Evolutionary conservation across 2,797 vertebrate species (phyloP).

Genomic region (Podarcis lilfordi): DNA sequence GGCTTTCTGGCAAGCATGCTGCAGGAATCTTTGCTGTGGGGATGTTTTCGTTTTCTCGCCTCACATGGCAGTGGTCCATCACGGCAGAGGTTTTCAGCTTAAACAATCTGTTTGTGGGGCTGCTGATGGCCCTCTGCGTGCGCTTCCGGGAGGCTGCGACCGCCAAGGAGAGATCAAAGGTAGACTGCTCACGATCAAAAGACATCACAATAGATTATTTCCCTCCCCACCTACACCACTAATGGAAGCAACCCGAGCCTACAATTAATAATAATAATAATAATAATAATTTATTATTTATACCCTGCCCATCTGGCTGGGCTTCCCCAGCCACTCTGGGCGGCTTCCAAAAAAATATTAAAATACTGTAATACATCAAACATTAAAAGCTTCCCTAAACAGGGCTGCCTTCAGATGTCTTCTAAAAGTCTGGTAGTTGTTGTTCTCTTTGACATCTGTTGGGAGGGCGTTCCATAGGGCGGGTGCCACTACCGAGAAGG

Average conservation of each 20-base stretch:
- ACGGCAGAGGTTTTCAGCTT: conserved; percentile 96
- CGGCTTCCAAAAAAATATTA: too few relatives aligned
- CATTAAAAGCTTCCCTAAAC: too few relatives aligned
- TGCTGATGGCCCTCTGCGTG: conserved; percentile 88
- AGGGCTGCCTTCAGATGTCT: too few relatives aligned
- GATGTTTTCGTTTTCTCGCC: conserved; percentile 91
- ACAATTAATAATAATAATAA: too few relatives aligned
- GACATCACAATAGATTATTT: conserved; percentile 37
- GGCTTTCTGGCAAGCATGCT: conserved; percentile 88
- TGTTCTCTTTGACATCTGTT: too few relatives aligned
- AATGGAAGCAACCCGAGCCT: not conserved
- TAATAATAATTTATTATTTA: too few relatives aligned
- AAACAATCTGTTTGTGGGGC: conserved; percentile 95
- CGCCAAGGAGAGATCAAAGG: conserved; percentile 87
- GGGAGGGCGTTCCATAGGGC: too few relatives aligned
- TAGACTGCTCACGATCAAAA: conserved; percentile 76
- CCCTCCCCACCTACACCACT: not conserved
- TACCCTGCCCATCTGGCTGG: too few relatives aligned
- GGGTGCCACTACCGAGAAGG: too few relatives aligned
- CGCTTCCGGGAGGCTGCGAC: conserved; percentile 86
- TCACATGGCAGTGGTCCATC: conserved; percentile 97
- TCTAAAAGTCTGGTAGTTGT: too few relatives aligned
- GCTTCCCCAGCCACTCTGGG: too few relatives aligned
- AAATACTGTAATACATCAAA: too few relatives aligned
- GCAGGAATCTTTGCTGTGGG: conserved; percentile 93